phyloP scores from a whole-genome alignment of 2,888 invertebrate genomes.

The Drosophila lutescens region DNA sequence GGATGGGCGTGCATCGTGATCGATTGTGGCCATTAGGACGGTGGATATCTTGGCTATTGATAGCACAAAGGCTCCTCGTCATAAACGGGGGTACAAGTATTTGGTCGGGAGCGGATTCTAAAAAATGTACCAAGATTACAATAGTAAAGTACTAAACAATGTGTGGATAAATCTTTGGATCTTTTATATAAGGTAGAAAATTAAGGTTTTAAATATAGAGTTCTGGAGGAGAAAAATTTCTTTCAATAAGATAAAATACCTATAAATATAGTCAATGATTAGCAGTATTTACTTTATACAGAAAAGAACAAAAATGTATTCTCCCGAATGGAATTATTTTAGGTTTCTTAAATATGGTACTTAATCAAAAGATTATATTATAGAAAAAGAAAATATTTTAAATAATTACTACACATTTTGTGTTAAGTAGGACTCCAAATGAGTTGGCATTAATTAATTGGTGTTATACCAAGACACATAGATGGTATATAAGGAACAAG shows the following conservation, averaged over 20 bases:
- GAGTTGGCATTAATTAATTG: neutral
- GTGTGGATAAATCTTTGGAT: neutral
- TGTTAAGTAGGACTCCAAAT: neutral
- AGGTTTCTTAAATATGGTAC: no score
- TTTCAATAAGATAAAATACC: no score
- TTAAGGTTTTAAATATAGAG: no score
- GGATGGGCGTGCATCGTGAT: conserved; percentile 48
- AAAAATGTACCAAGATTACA: neutral
- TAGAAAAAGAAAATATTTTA: no score
- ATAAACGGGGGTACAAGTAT: conserved; percentile 4
- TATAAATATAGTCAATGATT: no score
- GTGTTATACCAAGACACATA: neutral
- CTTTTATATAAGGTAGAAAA: neutral
- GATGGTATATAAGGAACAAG: neutral
- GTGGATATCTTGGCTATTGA: conserved; percentile 22
- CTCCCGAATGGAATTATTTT: no score
- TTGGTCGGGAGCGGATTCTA: neutral
- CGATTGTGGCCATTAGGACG: conserved; percentile 31
- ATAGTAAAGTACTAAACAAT: neutral
- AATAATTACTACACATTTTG: neutral
- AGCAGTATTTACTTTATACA: no score
- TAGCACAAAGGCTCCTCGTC: conserved; percentile 17
- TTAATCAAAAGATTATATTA: no score
- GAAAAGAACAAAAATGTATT: no score
- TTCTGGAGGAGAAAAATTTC: no score